Evolutionary conservation across 2,888 invertebrate species (phyloP).

Genomic region (Steinernema carpocapsae): DNA sequence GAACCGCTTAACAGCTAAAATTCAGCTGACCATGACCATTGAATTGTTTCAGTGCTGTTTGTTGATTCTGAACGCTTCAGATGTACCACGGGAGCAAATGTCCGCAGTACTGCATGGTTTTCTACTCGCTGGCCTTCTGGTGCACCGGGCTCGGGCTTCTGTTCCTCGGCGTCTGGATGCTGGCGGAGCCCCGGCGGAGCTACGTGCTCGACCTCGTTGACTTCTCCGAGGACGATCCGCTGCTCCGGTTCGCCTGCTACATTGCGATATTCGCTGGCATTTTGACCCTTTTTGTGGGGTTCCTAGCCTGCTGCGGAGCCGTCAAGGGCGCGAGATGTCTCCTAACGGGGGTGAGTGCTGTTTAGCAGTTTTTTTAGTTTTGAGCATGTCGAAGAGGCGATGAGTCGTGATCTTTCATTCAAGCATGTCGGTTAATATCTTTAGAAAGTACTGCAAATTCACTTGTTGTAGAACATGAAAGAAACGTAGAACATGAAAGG

Average conservation of each 20-base stretch:
- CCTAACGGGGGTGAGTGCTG: slow-evolving; percentile 55
- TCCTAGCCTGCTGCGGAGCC: slow-evolving; percentile 65
- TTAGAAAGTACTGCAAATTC: no score
- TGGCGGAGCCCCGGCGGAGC: slow-evolving; percentile 64
- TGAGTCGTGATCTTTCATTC: slow-evolving; percentile 9
- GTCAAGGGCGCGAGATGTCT: slow-evolving; percentile 59
- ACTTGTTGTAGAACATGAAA: no score
- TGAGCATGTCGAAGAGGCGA: not conserved
- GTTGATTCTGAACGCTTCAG: not conserved
- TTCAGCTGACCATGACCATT: not conserved
- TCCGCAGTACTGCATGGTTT: slow-evolving; percentile 22
- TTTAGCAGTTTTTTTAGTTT: slow-evolving; percentile 19
- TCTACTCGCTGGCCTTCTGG: slow-evolving; percentile 43
- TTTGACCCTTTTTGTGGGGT: slow-evolving; percentile 59
- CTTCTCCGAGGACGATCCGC: slow-evolving; percentile 66
- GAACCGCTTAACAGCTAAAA: not conserved
- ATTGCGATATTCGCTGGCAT: slow-evolving; percentile 54
- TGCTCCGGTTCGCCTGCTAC: slow-evolving; percentile 55
- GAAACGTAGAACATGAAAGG: no score
- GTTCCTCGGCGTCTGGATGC: slow-evolving; percentile 65
- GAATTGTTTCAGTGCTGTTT: not conserved
- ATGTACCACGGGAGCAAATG: slow-evolving; percentile 28
- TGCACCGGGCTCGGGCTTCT: slow-evolving; percentile 58
- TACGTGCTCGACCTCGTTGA: slow-evolving; percentile 66
- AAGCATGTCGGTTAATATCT: no score